Evolutionary conservation across 2,113 vertebrate species (phyloP), one percentile per base, ranked within the genome.

Genomic region (Scomber colias): DNA sequence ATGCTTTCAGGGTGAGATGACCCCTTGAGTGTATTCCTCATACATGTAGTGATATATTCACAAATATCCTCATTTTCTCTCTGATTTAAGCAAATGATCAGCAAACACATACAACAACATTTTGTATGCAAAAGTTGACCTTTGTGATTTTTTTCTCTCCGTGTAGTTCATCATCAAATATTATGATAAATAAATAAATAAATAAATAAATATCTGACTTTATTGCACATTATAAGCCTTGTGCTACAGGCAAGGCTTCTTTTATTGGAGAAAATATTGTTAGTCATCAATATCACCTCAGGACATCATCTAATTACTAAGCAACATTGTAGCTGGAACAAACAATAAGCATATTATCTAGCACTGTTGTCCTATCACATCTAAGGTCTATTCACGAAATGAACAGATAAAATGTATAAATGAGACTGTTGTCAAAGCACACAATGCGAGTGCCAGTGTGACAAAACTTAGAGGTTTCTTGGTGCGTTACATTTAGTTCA

Each of bases 271-370:
- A 12, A 73, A 77, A 65, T 71, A 65, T 78, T 71, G 21, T 65
- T 48, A 68, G 59, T 65, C 60, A 50, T 82, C 55, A 86, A 71
- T 85, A 84, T 83, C 63, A 50, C 77, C 57, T 81, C 50, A 84
- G 70, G 76, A 63, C 21, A 82, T 71, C 31, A 62, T 67, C 45
- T 73, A 80, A 78, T 77, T 84, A 83, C 48, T 40, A 35, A 56
- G 30, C 48, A 74, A 73, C 2, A 2, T 48, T 4, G 5, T 46
- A 17, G 53, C 61, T 71, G 27, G 24, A 60, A 24, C 49, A 79
- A 81, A 82, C 78, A 83, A 83, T 56, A 63, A 56, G 60, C 49
- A 75, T 69, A 54, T 83, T 46, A 61, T 89, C 40, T 55, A 16
- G 48, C 12, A 4, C 54, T 57, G 77, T 2, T 45, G 71, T 71